A percentile compares a stretch with the other conserved stretches of the same genome.
Evolutionary conservation across 2,888 invertebrate species (phyloP).

Genomic region (Drosophila falleni): DNA sequence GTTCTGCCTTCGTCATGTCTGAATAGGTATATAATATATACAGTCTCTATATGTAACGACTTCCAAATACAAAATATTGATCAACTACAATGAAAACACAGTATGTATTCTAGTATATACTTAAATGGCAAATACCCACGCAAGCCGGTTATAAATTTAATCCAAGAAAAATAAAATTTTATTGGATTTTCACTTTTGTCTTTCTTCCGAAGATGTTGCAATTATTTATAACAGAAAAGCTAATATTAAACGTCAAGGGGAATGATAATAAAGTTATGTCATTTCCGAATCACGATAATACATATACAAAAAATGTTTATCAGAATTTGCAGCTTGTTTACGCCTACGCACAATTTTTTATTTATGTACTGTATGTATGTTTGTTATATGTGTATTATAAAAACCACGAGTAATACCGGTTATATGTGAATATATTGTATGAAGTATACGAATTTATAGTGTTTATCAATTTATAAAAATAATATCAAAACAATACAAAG

Average conservation of each 20-base stretch:
- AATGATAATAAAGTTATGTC: background rate
- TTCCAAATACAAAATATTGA: conserved; percentile 16
- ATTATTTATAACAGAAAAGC: background rate
- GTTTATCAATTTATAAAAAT: conserved; percentile 1
- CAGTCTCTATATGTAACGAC: conserved; percentile 5
- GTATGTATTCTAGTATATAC: conserved; percentile 22
- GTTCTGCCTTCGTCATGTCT: conserved; percentile 5
- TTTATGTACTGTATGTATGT: background rate
- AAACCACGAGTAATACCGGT: background rate
- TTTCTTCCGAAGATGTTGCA: background rate
- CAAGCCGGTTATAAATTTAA: conserved; percentile 39
- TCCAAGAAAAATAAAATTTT: background rate
- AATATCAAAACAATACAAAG: background rate
- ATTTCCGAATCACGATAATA: background rate
- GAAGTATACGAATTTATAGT: no score
- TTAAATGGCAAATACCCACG: conserved; percentile 55
- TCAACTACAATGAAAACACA: conserved; percentile 23
- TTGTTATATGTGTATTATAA: background rate
- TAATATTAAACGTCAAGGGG: no score
- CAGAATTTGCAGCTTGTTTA: background rate
- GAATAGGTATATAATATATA: background rate
- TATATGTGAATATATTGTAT: background rate
- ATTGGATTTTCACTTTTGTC: background rate
- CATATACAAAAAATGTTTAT: background rate
- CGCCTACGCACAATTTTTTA: background rate